Conservation (phyloP, 92 coral and sea anemone genomes). For the Plumapathes pennacea region DNA sequence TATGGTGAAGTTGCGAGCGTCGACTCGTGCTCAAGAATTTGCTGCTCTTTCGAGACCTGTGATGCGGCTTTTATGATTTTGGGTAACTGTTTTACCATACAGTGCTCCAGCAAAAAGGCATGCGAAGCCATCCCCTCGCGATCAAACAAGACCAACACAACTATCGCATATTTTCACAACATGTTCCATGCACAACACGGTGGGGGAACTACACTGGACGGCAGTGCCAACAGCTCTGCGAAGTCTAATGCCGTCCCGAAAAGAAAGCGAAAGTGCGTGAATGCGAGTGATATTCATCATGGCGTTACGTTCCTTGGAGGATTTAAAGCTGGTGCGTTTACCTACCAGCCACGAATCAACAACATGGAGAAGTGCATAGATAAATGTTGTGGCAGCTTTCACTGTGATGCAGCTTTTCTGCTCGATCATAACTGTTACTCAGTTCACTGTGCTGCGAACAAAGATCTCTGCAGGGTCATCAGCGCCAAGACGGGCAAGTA, state of each 20-base stretch:
- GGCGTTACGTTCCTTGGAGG: conserved; percentile 67
- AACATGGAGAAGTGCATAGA: conserved; percentile 57
- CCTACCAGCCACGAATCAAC: conserved; percentile 47
- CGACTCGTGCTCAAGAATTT: conserved; percentile 71
- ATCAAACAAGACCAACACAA: conserved; percentile 59
- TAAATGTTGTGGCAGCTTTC: conserved; percentile 52
- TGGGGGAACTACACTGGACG: conserved; percentile 56
- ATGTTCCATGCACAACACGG: conserved; percentile 19
- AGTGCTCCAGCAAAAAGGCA: conserved; percentile 69
- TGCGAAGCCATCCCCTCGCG: conserved; percentile 81
- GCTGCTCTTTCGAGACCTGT: conserved; percentile 78
- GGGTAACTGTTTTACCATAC: conserved; percentile 78
- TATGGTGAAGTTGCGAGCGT: conserved; percentile 78
- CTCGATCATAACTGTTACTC: conserved; percentile 65
- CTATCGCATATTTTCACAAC: conserved; percentile 65
- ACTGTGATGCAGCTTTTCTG: conserved; percentile 83
- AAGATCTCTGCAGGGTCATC: conserved; percentile 53
- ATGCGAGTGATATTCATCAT: conserved; percentile 3
- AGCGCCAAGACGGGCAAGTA: conserved; percentile 15
- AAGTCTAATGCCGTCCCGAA: conserved; percentile 57
- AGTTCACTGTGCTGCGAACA: conserved; percentile 50
- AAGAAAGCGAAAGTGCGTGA: conserved; percentile 27
- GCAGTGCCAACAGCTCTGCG: conserved; percentile 59
- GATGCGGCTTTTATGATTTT: conserved; percentile 95
- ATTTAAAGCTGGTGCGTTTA: conserved; percentile 56